Conservation (phyloP, 2,888 invertebrate genomes). For the Eupithecia dodoneata region DNA sequence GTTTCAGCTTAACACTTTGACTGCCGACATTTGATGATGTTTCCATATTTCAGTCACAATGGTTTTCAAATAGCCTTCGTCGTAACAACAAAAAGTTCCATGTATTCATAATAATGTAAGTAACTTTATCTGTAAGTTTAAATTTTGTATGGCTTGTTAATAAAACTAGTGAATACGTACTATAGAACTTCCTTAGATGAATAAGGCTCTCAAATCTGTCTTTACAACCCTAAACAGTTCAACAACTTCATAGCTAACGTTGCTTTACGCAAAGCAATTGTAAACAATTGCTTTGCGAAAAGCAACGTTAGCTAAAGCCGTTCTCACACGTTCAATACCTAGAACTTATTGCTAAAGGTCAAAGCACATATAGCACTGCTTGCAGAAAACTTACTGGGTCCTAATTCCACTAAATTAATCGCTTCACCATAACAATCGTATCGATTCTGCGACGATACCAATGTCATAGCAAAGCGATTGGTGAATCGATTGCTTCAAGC, state of each 20-base stretch:
- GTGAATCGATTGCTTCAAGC: not conserved
- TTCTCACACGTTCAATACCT: conserved; percentile 2
- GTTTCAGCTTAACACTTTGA: not conserved
- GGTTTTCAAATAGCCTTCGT: not conserved
- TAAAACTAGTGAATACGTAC: not conserved
- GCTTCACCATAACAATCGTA: too few relatives aligned
- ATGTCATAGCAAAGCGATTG: too few relatives aligned
- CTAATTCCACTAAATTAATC: too few relatives aligned
- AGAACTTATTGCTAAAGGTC: not conserved
- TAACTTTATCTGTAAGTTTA: too few relatives aligned
- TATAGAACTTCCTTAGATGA: not conserved
- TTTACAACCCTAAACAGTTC: not conserved
- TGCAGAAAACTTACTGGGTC: too few relatives aligned
- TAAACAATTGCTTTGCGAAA: conserved; percentile 1
- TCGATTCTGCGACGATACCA: too few relatives aligned
- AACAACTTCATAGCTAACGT: not conserved
- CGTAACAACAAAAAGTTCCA: too few relatives aligned
- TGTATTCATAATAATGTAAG: too few relatives aligned
- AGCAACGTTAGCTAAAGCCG: not conserved
- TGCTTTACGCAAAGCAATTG: too few relatives aligned
- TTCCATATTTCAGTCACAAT: not conserved
- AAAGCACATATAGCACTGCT: not conserved
- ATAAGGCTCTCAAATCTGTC: not conserved
- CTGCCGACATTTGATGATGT: not conserved
- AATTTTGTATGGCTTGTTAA: not conserved